phyloP scores from a whole-genome alignment of 1,140 invertebrate genomes.

The Brachionus asplanchnoidis region DNA sequence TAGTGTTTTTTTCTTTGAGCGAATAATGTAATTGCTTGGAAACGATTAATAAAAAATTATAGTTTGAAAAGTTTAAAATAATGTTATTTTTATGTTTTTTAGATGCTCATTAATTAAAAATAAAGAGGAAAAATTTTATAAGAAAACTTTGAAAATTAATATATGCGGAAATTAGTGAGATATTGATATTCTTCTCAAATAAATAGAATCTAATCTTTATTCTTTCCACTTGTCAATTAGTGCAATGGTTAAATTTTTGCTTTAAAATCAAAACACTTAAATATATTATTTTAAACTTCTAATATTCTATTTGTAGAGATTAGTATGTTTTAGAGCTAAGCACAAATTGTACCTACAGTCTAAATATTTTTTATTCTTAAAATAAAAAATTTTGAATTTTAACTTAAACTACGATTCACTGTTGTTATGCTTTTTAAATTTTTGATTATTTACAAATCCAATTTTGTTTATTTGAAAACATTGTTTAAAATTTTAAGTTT shows the following conservation, averaged over 20 bases:
- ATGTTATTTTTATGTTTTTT: not conserved
- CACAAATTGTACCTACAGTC: not conserved
- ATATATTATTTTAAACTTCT: not conserved
- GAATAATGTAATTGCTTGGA: conserved; percentile 29
- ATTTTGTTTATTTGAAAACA: not conserved
- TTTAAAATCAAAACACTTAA: not conserved
- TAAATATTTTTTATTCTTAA: not conserved
- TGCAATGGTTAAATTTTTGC: not conserved
- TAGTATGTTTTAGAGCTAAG: not conserved
- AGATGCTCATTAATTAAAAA: not conserved
- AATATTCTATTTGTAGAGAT: not conserved
- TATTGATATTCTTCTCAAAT: not conserved
- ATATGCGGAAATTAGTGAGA: too few relatives aligned
- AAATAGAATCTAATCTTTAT: not conserved
- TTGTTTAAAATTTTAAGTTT: not conserved
- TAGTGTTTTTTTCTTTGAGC: not conserved
- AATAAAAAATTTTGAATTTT: not conserved
- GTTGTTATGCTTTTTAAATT: not conserved
- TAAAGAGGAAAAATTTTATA: not conserved
- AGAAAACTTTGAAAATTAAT: not conserved
- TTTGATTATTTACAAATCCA: not conserved
- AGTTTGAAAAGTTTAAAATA: not conserved
- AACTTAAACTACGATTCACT: not conserved
- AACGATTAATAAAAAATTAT: not conserved
- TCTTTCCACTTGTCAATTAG: too few relatives aligned